Percentiles rank a stretch among this genome's conserved stretches.
These are phyloP conservation scores for Melanostoma mellinum DNA, from an alignment of 2,888 invertebrate species.

Conservation along the genomic window DNA sequence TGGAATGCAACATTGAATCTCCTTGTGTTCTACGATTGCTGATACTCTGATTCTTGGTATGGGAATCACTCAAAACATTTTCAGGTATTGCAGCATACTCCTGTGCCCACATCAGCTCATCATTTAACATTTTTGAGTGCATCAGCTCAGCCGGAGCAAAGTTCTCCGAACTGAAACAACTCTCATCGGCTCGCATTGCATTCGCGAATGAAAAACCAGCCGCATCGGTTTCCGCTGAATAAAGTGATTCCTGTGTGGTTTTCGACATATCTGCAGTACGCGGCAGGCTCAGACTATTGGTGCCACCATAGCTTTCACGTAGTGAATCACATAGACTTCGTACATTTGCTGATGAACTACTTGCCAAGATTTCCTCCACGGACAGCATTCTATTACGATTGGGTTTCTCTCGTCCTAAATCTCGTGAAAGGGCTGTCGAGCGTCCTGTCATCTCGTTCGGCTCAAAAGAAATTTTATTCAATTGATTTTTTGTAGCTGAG, in stretches of 20 bases:
- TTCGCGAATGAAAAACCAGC: conserved; percentile 51
- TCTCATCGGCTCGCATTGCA: conserved; percentile 56
- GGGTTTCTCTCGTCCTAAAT: conserved; percentile 39
- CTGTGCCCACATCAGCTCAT: conserved; percentile 80
- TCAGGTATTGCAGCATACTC: conserved; percentile 80
- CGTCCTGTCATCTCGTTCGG: conserved; percentile 81
- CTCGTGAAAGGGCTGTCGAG: conserved; percentile 77
- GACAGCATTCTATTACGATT: conserved; percentile 74
- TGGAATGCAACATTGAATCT: conserved; percentile 74
- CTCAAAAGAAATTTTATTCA: conserved; percentile 78
- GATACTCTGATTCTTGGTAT: conserved; percentile 27
- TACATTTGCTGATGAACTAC: conserved; percentile 79
- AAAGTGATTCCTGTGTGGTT: conserved; percentile 45
- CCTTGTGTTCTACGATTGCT: background rate
- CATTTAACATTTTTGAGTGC: conserved; percentile 78
- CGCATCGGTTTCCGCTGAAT: conserved; percentile 15
- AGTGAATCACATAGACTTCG: conserved; percentile 76
- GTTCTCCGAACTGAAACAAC: conserved; percentile 72
- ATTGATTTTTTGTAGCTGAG: conserved; percentile 67
- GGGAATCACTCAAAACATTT: conserved; percentile 76
- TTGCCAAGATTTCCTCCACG: conserved; percentile 80
- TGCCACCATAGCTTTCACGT: conserved; percentile 51
- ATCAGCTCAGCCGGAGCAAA: conserved; percentile 80
- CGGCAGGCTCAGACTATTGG: conserved; percentile 76
- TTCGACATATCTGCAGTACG: conserved; percentile 80